A percentile compares a stretch with the other conserved stretches of the same genome.
Conservation (phyloP, 2,113 vertebrate genomes). For the Esox niger region DNA sequence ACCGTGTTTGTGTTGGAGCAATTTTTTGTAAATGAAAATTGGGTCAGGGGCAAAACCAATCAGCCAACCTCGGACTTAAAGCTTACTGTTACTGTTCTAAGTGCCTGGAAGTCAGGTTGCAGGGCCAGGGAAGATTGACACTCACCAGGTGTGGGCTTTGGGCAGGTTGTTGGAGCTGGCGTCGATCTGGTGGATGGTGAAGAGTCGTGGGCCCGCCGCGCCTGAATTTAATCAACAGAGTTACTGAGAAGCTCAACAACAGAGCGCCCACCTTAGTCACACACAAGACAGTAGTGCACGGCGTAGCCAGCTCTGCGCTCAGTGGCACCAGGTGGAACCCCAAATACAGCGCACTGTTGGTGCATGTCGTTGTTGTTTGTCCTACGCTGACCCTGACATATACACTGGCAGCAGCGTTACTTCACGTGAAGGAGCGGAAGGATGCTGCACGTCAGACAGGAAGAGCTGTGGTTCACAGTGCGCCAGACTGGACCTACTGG, state of each 20-base stretch:
- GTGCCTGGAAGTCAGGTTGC: background rate
- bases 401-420: slow-evolving; percentile 24
- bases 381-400: slow-evolving; percentile 20
- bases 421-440: slow-evolving; percentile 1
- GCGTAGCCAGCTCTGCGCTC: background rate
- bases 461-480: slow-evolving; percentile 16
- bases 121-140: background rate
- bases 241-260: background rate
- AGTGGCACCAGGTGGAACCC: background rate
- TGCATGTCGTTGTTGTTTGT: slow-evolving; percentile 12
- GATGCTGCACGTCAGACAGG: slow-evolving; percentile 22
- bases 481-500: slow-evolving; percentile 35
- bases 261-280: background rate
- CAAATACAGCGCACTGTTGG: background rate
- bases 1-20: too few relatives aligned
- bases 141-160: slow-evolving; percentile 97
- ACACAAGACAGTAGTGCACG: background rate
- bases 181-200: slow-evolving; percentile 98
- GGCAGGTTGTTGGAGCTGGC: slow-evolving; percentile 95
- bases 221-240: slow-evolving; percentile 65
- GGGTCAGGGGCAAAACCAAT: too few relatives aligned
- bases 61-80: too few relatives aligned
- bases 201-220: slow-evolving; percentile 93
- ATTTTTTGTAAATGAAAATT: too few relatives aligned
- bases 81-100: background rate